These are phyloP conservation scores for Macquaria ambigua DNA, from an alignment of 2,113 vertebrate genomes.

Conservation along the genomic window DNA sequence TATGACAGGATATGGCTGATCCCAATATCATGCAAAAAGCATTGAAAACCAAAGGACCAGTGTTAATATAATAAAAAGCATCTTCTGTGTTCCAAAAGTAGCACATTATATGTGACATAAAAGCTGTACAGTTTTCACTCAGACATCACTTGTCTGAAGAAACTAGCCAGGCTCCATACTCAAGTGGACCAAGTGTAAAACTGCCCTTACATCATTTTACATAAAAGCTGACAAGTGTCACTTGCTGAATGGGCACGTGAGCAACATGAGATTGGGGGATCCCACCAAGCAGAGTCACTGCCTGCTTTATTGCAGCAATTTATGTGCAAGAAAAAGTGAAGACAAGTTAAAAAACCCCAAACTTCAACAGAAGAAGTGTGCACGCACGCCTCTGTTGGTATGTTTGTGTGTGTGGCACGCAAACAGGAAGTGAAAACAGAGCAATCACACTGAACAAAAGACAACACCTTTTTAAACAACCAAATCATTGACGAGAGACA, in stretches of 20 bases:
- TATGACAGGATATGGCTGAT: too few relatives aligned
- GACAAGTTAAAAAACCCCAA: slow-evolving; percentile 14
- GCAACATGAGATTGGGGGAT: neutral
- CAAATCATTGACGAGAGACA: slow-evolving; percentile 23
- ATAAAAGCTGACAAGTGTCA: slow-evolving; percentile 13
- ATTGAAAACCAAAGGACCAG: neutral
- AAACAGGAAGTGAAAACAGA: slow-evolving; percentile 78
- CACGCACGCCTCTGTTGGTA: slow-evolving; percentile 11
- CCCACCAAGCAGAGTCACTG: slow-evolving; percentile 16
- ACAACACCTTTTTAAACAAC: slow-evolving; percentile 8
- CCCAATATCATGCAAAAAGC: neutral
- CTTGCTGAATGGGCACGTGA: neutral
- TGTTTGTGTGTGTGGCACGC: slow-evolving; percentile 32
- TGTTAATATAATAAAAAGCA: neutral
- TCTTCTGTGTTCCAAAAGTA: neutral
- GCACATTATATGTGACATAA: neutral
- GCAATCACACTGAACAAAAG: slow-evolving; percentile 61
- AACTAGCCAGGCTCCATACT: neutral
- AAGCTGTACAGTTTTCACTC: neutral
- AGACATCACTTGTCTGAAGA: neutral
- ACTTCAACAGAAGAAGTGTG: slow-evolving; percentile 41
- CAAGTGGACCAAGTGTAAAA: neutral
- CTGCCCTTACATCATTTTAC: slow-evolving; percentile 32
- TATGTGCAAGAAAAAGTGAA: slow-evolving; percentile 41
- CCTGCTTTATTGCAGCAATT: slow-evolving; percentile 16